Base-by-base conservation (phyloP, 1,140 invertebrate genomes). In the Achatina immaculata region DNA sequence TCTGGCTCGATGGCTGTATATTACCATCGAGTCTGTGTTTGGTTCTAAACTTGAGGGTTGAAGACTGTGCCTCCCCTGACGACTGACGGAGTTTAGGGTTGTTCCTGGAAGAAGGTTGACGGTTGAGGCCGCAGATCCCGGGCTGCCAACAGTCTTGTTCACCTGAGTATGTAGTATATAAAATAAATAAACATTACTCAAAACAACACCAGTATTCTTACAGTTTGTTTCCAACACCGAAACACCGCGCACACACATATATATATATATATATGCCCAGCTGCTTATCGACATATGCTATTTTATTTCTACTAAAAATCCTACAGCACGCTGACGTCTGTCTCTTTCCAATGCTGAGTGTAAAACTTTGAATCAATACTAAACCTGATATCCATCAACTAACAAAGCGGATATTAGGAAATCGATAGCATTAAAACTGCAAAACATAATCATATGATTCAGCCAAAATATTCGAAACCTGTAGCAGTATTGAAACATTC, bases 81-180 rank as follows among this genome's bases (percentile, higher is more conserved):
- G 7, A 34, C 9, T 9, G 31, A 36, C 7, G 3, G 16, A 34
- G 1, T 43, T 55, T 24, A 78, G 62, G 4, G 24, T n/a, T 11
- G 76, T 58, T 6, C n/a, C 45, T 14, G 58, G 76, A 28, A 58
- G 65, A 24, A 78, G 58, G 14, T 6, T 58, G 34, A 78, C 34
- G 21, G 65, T 71, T 36, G 77, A 79, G 24, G 77, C 40, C 43
- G 71, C 77, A 9, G 77, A 4, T n/a, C 69, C 65, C 24, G 51
- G 55, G 43, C 77, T 79, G 77, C 51, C 77, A 14, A 79, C 66
- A 19, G 77, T 69, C 66, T 79, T 79, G 77, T 66, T 79, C 19
- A 79, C 66, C 77, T 79, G 66, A n/a, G 51, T 21, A 36, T n/a
- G n/a, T n/a, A n/a, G n/a, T n/a, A n/a, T n/a, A n/a, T n/a, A n/a